Conservation (phyloP, 2,888 invertebrate genomes). For the Pristionchus maxplancki region DNA sequence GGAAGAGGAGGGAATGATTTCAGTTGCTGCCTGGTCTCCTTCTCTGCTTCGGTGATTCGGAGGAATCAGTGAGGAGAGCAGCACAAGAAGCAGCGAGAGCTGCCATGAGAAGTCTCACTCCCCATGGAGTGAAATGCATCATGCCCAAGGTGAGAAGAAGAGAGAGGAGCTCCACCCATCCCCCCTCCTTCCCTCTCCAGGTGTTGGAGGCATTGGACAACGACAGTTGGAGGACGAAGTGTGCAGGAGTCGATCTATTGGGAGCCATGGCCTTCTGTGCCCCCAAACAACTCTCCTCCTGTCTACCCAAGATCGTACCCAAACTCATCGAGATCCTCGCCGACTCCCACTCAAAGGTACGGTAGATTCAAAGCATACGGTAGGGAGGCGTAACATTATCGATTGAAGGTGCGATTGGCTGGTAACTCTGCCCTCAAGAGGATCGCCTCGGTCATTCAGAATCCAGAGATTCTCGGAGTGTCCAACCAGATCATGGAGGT, state of each 20-base stretch:
- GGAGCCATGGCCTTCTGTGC: constrained; percentile 99
- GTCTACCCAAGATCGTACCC: constrained; percentile 97
- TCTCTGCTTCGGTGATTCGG: constrained; percentile 94
- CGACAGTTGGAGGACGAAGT: constrained; percentile 98
- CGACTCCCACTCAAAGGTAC: constrained; percentile 87
- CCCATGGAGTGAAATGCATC: constrained; percentile 96
- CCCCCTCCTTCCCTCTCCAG: constrained; percentile 60
- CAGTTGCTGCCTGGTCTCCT: constrained; percentile 91
- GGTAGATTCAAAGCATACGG: not conserved
- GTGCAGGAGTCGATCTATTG: constrained; percentile 78
- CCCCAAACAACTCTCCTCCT: constrained; percentile 97
- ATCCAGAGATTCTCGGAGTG: constrained; percentile 90
- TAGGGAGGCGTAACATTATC: constrained; percentile 95
- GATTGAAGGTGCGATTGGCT: constrained; percentile 82
- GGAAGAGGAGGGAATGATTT: not conserved
- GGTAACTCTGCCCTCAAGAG: constrained; percentile 92
- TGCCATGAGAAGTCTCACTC: constrained; percentile 91
- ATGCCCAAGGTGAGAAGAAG: constrained; percentile 86
- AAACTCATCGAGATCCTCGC: constrained; percentile 95
- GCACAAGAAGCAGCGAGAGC: constrained; percentile 92
- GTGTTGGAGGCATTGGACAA: constrained; percentile 93
- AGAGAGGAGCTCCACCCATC: not conserved
- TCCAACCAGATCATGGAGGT: constrained; percentile 62
- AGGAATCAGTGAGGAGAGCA: constrained; percentile 92
- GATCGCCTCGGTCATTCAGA: constrained; percentile 96